Evolutionary conservation across 2,888 invertebrate genomes (phyloP).

Genomic region (Seira sanloemensis): DNA sequence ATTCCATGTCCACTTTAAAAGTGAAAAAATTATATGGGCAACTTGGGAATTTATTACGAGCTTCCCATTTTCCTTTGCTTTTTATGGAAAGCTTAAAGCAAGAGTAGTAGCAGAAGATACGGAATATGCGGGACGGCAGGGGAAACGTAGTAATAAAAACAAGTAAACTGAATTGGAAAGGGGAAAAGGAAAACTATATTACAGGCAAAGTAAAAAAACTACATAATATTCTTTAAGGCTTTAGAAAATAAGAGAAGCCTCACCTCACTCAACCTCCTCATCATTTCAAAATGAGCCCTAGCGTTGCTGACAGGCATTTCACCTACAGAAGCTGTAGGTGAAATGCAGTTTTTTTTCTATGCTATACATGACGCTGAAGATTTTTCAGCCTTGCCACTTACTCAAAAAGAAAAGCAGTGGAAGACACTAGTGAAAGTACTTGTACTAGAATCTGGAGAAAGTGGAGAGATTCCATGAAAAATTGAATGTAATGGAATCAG

Average conservation of each 20-base stretch:
- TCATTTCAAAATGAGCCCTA: conserved; percentile 52
- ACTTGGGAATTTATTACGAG: conserved; percentile 48
- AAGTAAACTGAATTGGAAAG: neutral
- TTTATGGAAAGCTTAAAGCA: conserved; percentile 18
- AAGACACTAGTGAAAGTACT: neutral
- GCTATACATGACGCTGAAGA: neutral
- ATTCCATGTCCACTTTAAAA: conserved; percentile 37
- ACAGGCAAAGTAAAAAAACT: neutral
- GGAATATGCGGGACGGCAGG: neutral
- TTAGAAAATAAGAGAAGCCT: conserved; percentile 11
- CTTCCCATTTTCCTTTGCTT: neutral
- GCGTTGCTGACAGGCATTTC: conserved; percentile 56
- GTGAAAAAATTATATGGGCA: conserved; percentile 51
- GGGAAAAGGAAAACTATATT: conserved; percentile 10
- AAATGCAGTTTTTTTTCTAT: neutral
- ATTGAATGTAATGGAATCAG: conserved; percentile 63
- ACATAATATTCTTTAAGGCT: conserved; percentile 9
- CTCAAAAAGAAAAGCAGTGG: neutral
- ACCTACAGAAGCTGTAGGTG: conserved; percentile 35
- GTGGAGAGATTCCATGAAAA: conserved; percentile 47
- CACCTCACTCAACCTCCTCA: conserved; percentile 22
- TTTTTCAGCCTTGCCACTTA: conserved; percentile 5
- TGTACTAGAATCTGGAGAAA: conserved; percentile 31
- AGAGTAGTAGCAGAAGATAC: neutral
- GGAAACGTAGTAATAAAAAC: conserved; percentile 49